Conservation (phyloP, 2,113 vertebrate species). For the Coptodon bakossiorum region DNA sequence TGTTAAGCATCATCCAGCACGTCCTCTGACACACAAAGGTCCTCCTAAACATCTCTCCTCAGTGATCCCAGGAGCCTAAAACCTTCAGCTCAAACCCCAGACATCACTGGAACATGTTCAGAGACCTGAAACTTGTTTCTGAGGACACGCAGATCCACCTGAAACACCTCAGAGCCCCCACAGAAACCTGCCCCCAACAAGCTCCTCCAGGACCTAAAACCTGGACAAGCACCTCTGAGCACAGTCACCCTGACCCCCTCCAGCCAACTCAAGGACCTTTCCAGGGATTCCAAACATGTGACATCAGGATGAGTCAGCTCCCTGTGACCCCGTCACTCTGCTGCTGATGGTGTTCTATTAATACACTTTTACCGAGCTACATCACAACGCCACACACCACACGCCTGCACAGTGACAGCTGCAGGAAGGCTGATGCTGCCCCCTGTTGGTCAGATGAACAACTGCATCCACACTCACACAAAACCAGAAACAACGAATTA, state of each 20-base stretch:
- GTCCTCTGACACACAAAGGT: accelerated
- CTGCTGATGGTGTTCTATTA: not conserved
- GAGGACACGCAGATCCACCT: no score
- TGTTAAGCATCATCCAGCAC: not conserved
- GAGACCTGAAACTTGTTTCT: not conserved
- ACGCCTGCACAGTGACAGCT: not conserved
- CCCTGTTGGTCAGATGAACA: not conserved
- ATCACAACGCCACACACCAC: not conserved
- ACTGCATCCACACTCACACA: not conserved
- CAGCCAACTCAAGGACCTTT: not conserved
- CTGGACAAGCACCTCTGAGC: not conserved
- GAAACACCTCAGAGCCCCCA: not conserved
- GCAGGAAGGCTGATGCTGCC: not conserved
- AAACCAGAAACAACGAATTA: not conserved
- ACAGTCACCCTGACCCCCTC: not conserved
- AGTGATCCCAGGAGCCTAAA: not conserved
- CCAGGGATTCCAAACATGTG: not conserved
- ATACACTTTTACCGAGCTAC: not conserved
- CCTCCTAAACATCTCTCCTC: not conserved
- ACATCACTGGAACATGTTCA: not conserved
- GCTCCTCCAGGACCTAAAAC: not conserved
- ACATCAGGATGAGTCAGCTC: not conserved
- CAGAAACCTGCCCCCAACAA: accelerated
- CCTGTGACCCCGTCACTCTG: not conserved
- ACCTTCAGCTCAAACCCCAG: not conserved